Conservation (phyloP, 2,888 invertebrate species). For the Leptodirus hochenwartii region DNA sequence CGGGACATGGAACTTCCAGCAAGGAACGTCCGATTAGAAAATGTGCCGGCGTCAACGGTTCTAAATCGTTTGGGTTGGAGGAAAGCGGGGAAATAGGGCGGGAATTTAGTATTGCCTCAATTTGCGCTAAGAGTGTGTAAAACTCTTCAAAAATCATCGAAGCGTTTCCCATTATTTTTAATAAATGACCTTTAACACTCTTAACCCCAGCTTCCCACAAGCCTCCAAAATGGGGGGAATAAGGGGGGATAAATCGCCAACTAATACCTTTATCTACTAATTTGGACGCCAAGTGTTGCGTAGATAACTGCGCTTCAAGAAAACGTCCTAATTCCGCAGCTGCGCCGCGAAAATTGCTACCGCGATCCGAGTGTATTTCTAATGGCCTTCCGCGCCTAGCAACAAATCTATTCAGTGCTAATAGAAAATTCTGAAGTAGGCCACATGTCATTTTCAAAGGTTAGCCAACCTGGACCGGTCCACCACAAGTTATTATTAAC, state of each 20-base stretch:
- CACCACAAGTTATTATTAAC: not conserved
- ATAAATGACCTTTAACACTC: constrained; percentile 8
- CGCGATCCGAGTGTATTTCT: constrained; percentile 9
- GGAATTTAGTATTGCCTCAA: constrained; percentile 8
- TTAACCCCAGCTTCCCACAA: constrained; percentile 10
- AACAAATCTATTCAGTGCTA: constrained; percentile 6
- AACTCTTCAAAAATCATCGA: constrained; percentile 8
- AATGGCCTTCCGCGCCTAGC: constrained; percentile 7
- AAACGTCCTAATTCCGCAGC: constrained; percentile 5
- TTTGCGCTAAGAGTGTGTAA: constrained; percentile 5
- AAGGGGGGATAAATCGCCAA: constrained; percentile 4
- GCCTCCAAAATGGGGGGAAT: constrained; percentile 9
- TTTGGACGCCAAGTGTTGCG: too few species aligned
- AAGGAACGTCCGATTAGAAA: too few species aligned
- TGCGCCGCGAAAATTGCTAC: constrained; percentile 13
- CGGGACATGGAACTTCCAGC: too few species aligned
- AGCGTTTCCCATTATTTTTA: constrained; percentile 4
- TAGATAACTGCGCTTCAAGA: too few species aligned
- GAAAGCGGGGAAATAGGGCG: constrained; percentile 9
- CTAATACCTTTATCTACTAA: not conserved
- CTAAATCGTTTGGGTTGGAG: constrained; percentile 7
- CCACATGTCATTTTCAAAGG: not conserved
- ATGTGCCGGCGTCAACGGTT: constrained; percentile 8
- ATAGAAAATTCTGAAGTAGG: constrained; percentile 4
- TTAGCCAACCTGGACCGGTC: not conserved